phyloP scores from a whole-genome alignment of 2,797 vertebrate genomes.

The Anomalospiza imberbis region DNA sequence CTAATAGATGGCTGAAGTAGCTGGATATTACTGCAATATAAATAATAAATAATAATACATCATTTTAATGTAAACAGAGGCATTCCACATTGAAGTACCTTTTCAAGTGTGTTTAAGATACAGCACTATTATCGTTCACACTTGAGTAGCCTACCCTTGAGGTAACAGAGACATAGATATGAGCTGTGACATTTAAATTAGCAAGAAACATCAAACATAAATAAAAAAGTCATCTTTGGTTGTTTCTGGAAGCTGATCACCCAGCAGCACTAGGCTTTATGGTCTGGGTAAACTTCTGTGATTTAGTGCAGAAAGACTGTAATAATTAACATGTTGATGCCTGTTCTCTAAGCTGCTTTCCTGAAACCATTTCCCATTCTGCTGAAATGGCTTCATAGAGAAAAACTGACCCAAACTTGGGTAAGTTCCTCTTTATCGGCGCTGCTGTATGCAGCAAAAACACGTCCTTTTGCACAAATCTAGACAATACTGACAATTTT shows the following conservation, averaged over 20 bases:
- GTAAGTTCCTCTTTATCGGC: not conserved
- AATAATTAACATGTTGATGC: not conserved
- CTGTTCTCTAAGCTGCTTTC: not conserved
- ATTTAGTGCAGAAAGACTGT: not conserved
- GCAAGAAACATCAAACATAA: slow-evolving; percentile 52
- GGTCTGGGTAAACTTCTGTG: not conserved
- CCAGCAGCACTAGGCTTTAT: not conserved
- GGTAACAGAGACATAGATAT: slow-evolving; percentile 48
- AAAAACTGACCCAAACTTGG: not conserved
- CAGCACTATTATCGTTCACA: slow-evolving; percentile 41
- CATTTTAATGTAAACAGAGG: slow-evolving; percentile 50
- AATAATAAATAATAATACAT: slow-evolving; percentile 56
- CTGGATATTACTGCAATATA: slow-evolving; percentile 20
- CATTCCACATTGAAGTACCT: not conserved
- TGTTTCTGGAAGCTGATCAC: slow-evolving; percentile 41
- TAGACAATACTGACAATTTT: not conserved
- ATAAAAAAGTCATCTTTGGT: slow-evolving; percentile 22
- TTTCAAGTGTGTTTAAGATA: slow-evolving; percentile 26
- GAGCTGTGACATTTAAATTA: slow-evolving; percentile 56
- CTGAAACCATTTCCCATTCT: not conserved
- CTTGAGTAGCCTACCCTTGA: slow-evolving; percentile 58
- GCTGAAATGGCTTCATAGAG: not conserved
- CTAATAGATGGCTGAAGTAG: slow-evolving; percentile 25
- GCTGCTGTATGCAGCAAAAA: not conserved
- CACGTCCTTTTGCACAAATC: not conserved